phyloP scores from a whole-genome alignment of 2,888 invertebrate genomes.

The Plusia festucae region DNA sequence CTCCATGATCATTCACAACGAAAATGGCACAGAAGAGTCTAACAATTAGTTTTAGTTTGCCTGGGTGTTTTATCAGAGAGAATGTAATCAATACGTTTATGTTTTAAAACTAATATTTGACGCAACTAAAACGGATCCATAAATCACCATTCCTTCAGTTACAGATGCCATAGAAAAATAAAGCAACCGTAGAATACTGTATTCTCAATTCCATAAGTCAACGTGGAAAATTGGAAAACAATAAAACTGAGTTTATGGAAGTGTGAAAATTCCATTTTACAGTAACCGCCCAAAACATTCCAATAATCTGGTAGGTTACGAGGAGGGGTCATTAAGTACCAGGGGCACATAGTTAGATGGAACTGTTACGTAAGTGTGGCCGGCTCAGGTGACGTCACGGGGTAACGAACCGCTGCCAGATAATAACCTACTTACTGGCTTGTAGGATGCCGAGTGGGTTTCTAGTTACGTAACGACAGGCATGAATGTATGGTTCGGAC shows the following conservation, averaged over 20 bases:
- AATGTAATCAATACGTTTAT: too few relatives aligned
- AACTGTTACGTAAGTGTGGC: conserved; percentile 47
- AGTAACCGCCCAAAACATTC: conserved; percentile 10
- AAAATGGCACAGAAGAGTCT: too few relatives aligned
- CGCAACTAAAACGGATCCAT: neutral
- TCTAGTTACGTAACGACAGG: conserved; percentile 34
- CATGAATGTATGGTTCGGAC: conserved; percentile 18
- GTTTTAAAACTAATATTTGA: neutral
- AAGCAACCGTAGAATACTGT: neutral
- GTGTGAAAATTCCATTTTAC: conserved; percentile 9
- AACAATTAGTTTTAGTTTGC: too few relatives aligned
- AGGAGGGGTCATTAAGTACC: conserved; percentile 39
- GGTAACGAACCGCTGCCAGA: conserved; percentile 52
- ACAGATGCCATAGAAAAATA: neutral
- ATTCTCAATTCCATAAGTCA: conserved; percentile 6
- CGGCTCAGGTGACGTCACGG: conserved; percentile 52
- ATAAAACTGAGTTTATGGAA: conserved; percentile 38
- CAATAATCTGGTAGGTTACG: conserved; percentile 38
- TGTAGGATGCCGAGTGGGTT: conserved; percentile 38
- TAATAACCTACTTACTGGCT: conserved; percentile 58
- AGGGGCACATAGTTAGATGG: conserved; percentile 42
- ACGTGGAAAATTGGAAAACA: conserved; percentile 7
- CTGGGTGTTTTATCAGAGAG: too few relatives aligned
- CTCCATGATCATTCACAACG: too few relatives aligned
- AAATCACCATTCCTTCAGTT: neutral